phyloP scores from a whole-genome alignment of 2,113 vertebrate species.

The Mirounga angustirostris region DNA sequence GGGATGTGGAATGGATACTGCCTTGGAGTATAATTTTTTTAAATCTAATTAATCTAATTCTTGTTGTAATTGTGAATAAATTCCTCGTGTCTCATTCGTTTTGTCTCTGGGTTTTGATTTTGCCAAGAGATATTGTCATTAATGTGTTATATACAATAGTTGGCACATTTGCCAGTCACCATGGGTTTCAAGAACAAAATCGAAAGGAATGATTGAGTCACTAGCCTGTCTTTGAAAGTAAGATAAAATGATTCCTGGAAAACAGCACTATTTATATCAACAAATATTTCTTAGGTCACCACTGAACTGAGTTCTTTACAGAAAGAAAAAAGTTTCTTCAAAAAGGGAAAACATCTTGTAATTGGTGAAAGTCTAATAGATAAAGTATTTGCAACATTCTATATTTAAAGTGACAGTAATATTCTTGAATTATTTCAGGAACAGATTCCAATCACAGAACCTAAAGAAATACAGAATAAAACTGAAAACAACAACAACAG shows the following conservation, averaged over 20 bases:
- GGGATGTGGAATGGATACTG: not conserved
- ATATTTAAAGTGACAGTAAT: not conserved
- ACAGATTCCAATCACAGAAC: not conserved
- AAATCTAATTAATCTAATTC: not conserved
- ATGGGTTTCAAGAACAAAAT: not conserved
- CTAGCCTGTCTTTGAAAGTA: not conserved
- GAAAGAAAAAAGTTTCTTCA: not conserved
- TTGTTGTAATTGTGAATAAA: not conserved
- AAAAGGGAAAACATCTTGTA: not conserved
- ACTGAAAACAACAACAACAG: not conserved
- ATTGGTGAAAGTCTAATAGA: not conserved
- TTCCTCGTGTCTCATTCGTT: not conserved
- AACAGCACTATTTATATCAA: slow-evolving; percentile 2
- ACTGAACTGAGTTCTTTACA: not conserved
- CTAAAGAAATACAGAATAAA: not conserved
- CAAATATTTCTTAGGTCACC: not conserved
- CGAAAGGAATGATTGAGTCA: not conserved
- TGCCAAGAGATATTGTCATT: not conserved
- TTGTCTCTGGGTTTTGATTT: not conserved
- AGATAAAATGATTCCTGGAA: not conserved
- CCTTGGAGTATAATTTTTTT: not conserved
- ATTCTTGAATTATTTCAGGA: not conserved
- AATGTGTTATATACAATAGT: not conserved
- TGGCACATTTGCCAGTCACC: not conserved
- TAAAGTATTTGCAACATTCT: not conserved